Evolutionary conservation across 1,140 invertebrate genomes (phyloP).

Genomic region (Drosophila insularis): DNA sequence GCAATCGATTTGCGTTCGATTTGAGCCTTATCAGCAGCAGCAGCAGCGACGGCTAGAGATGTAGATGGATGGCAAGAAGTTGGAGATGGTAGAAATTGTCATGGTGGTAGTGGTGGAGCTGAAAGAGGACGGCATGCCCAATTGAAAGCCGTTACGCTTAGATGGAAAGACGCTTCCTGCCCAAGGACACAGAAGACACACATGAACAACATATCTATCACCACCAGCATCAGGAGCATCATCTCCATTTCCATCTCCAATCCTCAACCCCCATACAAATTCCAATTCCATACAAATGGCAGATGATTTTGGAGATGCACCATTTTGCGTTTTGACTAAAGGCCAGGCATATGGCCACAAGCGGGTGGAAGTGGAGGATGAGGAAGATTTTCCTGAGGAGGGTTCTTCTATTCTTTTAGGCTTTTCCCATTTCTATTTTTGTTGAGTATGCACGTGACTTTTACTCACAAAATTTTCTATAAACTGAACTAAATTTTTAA

Average conservation of each 20-base stretch:
- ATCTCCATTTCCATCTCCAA: not conserved
- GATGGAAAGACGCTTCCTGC: slow-evolving; percentile 38
- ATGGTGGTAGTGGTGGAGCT: not conserved
- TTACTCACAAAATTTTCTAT: slow-evolving; percentile 27
- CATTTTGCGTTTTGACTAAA: slow-evolving; percentile 45
- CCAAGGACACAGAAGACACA: slow-evolving; percentile 30
- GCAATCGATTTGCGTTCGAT: slow-evolving; percentile 73
- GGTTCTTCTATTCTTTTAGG: slow-evolving; percentile 12
- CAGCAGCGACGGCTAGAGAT: slow-evolving; percentile 6
- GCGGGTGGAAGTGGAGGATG: slow-evolving; percentile 12
- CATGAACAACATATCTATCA: slow-evolving; percentile 60
- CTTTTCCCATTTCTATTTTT: slow-evolving; percentile 48
- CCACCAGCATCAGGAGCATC: slow-evolving; percentile 40
- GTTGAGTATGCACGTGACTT: slow-evolving; percentile 65
- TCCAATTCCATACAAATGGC: slow-evolving; percentile 13
- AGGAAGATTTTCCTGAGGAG: not conserved
- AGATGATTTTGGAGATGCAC: slow-evolving; percentile 16
- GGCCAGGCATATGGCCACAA: slow-evolving; percentile 41
- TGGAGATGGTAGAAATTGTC: not conserved
- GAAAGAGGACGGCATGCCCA: slow-evolving; percentile 51
- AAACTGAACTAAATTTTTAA: slow-evolving; percentile 11
- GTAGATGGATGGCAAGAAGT: slow-evolving; percentile 4
- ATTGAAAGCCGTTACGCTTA: slow-evolving; percentile 69
- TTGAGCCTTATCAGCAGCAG: slow-evolving; percentile 67
- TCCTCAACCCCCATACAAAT: slow-evolving; percentile 23